Conservation (phyloP, 2,797 vertebrate species). For the Lacerta viridis region DNA sequence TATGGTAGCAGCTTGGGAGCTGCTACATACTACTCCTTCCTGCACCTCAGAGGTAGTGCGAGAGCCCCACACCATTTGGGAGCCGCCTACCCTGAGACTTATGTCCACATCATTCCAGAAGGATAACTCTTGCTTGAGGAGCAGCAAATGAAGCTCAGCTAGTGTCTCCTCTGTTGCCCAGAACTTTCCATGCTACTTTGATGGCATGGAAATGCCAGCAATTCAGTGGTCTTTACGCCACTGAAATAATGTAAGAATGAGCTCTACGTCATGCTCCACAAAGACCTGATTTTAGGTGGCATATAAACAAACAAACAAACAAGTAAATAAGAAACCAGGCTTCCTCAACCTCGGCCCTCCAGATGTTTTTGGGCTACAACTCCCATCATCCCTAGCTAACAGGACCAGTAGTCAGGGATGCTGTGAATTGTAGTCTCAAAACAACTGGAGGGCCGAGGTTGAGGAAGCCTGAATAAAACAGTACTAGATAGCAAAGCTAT, state of each 20-base stretch:
- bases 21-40: not conserved
- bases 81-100: not conserved
- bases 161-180: not conserved
- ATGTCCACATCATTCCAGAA: not conserved
- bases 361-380: too few relatives aligned
- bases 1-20: too few relatives aligned
- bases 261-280: too few relatives aligned
- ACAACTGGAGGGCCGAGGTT: too few relatives aligned
- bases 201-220: not conserved
- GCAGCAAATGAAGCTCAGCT: not conserved
- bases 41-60: not conserved
- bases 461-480: too few relatives aligned
- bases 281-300: too few relatives aligned
- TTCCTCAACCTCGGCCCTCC: too few relatives aligned
- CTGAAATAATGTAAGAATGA: not conserved
- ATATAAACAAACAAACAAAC: too few relatives aligned
- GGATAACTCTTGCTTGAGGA: not conserved
- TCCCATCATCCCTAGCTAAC: too few relatives aligned
- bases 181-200: not conserved
- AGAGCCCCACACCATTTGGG: not conserved
- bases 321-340: too few relatives aligned
- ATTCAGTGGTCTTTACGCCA: not conserved
- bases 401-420: too few relatives aligned
- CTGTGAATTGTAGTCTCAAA: too few relatives aligned
- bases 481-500: not conserved